Percentiles rank a stretch among this genome's conserved stretches.
Conservation (phyloP, 2,113 vertebrate genomes). For the Oreochromis aureus region DNA sequence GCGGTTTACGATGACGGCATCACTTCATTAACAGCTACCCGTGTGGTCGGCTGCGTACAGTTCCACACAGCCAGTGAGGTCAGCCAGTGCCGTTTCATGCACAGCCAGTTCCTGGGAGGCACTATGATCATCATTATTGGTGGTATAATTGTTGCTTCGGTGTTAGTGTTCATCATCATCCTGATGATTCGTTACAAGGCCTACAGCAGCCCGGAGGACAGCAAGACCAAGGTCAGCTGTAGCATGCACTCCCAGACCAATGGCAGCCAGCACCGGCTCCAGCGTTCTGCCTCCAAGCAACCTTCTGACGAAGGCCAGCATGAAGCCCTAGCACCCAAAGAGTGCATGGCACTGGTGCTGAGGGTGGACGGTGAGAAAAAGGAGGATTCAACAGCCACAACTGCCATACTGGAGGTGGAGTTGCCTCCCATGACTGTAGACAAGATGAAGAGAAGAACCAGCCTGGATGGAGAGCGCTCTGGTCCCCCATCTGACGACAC, state of each 20-base stretch:
- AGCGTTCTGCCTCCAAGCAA: slow-evolving; percentile 65
- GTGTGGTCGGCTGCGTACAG: slow-evolving; percentile 86
- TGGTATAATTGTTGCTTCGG: slow-evolving; percentile 91
- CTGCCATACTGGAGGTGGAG: slow-evolving; percentile 62
- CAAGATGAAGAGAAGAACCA: slow-evolving; percentile 57
- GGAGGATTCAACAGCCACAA: slow-evolving; percentile 43
- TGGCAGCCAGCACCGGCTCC: slow-evolving; percentile 68
- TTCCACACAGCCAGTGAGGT: slow-evolving; percentile 81
- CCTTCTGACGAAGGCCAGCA: slow-evolving; percentile 62
- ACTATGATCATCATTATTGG: slow-evolving; percentile 97
- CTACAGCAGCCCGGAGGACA: slow-evolving; percentile 74
- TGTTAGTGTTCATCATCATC: slow-evolving; percentile 93
- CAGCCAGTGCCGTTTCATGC: slow-evolving; percentile 81
- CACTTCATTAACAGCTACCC: slow-evolving; percentile 80
- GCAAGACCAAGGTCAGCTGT: slow-evolving; percentile 71
- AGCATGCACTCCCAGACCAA: slow-evolving; percentile 86
- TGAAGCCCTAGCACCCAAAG: slow-evolving; percentile 55
- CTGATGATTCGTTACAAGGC: slow-evolving; percentile 95
- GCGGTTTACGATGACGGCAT: slow-evolving; percentile 88
- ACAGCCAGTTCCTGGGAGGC: slow-evolving; percentile 89
- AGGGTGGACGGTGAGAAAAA: slow-evolving; percentile 47
- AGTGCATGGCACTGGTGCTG: slow-evolving; percentile 74
- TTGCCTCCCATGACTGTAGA: slow-evolving; percentile 37
- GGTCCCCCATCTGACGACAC: slow-evolving; percentile 73
- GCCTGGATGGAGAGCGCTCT: slow-evolving; percentile 64